Evolutionary conservation across 2,113 vertebrate species (phyloP), one percentile per base, ranked within the genome.

Genomic region (Cricetomys ansorgei): DNA sequence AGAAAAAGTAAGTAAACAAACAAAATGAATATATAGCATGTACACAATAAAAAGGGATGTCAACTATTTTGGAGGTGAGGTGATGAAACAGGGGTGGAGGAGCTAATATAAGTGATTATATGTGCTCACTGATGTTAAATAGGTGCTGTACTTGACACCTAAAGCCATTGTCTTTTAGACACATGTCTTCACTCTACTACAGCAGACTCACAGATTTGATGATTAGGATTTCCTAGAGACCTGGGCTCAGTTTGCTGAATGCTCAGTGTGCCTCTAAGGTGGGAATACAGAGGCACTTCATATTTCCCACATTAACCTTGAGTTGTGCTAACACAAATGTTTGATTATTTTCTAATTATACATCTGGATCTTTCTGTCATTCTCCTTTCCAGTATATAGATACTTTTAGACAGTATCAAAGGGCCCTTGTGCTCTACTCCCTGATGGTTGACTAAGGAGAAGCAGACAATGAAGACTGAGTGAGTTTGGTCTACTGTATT

Each of bases 251-350:
- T 10, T 13, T 92, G 57, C 5, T 69, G 45, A 15, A 45, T 84
- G 4, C 67, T 62, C 67, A 43, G 70, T 23, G 59, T 5, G 16
- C 8, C 12, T 4, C 29, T 89, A 45, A 17, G 1, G 25, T 89
- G 3, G 23, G 2, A 10, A 55, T 83, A 10, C 4, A 62, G 69
- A 93, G 57, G 10, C 53, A 7, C 15, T 95, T 79, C 10, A 48
- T 0, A 23, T 55, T 91, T 21, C 11, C n/a, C 25, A 0, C 43
- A 12, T 0, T 72, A 43, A n/a, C 1, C 34, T 67, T 79, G 6
- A 88, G 55, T 92, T 86, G 34, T 40, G 62, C 31, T 86, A 34
- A 23, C 5, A 77, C 9, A 91, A 12, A 16, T 57, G 5, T 17
- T 29, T 77, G 1, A 5, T 23, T 77, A 92, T 48, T 92, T 75